Conservation (phyloP, 2,113 vertebrate genomes). For the Pseudorhombus dupliciocellatus region DNA sequence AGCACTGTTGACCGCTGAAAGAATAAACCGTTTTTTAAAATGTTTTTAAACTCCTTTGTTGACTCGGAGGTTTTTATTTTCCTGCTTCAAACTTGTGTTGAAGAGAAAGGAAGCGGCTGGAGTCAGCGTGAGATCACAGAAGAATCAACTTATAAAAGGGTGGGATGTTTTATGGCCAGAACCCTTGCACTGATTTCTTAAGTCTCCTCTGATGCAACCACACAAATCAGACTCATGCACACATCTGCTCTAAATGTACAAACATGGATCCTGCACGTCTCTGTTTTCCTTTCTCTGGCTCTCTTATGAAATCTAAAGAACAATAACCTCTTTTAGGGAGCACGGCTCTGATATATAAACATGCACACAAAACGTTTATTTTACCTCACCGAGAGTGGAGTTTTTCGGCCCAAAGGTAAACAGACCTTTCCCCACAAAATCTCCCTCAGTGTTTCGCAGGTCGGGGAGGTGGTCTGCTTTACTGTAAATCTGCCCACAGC, state of each 20-base stretch:
- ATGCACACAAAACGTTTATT: slow-evolving; percentile 60
- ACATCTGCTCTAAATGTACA: slow-evolving; percentile 63
- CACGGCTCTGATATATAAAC: slow-evolving; percentile 57
- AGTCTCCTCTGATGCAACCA: slow-evolving; percentile 54
- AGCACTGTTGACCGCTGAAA: slow-evolving; percentile 1
- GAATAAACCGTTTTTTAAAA: slow-evolving; percentile 1
- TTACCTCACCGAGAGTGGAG: slow-evolving; percentile 64
- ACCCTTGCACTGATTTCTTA: slow-evolving; percentile 32
- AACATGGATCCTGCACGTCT: slow-evolving; percentile 37
- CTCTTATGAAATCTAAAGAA: slow-evolving; percentile 72
- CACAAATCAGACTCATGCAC: slow-evolving; percentile 49
- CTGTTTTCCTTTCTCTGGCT: slow-evolving; percentile 58
- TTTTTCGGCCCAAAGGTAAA: slow-evolving; percentile 69
- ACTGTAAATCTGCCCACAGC: slow-evolving; percentile 62
- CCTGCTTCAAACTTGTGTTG: slow-evolving; percentile 7
- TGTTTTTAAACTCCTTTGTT: slow-evolving; percentile 14
- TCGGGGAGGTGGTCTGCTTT: slow-evolving; percentile 42
- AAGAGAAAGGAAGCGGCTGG: slow-evolving; percentile 7
- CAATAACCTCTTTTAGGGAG: slow-evolving; percentile 69
- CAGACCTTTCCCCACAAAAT: slow-evolving; percentile 60
- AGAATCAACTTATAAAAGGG: slow-evolving; percentile 32
- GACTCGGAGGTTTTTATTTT: not conserved
- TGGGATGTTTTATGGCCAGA: slow-evolving; percentile 37
- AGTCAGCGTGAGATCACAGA: slow-evolving; percentile 26
- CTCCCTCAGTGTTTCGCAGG: slow-evolving; percentile 52